Evolutionary conservation across 2,888 invertebrate species (phyloP), one percentile per base, ranked within the genome.

Genomic region (Standfussiana lucernea): DNA sequence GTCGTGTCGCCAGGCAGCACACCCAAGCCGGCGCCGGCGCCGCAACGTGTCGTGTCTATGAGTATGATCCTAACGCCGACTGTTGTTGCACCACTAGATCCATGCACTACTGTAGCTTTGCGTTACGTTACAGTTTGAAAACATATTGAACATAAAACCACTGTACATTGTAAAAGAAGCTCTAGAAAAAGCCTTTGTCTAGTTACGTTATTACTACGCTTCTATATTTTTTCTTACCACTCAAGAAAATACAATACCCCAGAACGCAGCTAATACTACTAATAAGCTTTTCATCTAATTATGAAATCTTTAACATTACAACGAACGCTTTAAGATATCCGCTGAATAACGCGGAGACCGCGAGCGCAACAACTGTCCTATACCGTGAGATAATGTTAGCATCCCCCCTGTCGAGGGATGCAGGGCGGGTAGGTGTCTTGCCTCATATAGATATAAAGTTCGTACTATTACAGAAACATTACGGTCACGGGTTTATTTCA

Each of bases 291-390:
- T 47, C 40, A 50, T 50, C 13, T 35, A 45, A 53, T 71, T 37
- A 67, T 70, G 47, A 28, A 62, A 75, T 74, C 61, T 42, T 28
- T 56, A 40, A 35, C 53, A 11, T 45, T 11, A 32, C 37, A 37
- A 37, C 37, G 37, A 1, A n/a, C n/a, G n/a, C n/a, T 15, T 45
- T 45, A 18, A 72, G 37, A 24, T 24, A 56, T 28, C 24, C 47
- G n/a, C 5, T 50, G 15, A 53, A 59, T 8, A 42, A n/a, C 15
- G 45, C 32, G 15, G 15, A 15, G 15, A 45, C 50, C n/a, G 68
- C 35, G n/a, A 50, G 24, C 13, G 71, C 53, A 73, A 77, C 62
- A 59, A 64, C 56, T 71, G 66, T 21, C n/a, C n/a, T n/a, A 65
- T n/a, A 40, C 15, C 21, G n/a, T 24, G 1, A 13, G 32, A 61